phyloP scores from a whole-genome alignment of 2,888 invertebrate species.

The Geophilus truncorum region DNA sequence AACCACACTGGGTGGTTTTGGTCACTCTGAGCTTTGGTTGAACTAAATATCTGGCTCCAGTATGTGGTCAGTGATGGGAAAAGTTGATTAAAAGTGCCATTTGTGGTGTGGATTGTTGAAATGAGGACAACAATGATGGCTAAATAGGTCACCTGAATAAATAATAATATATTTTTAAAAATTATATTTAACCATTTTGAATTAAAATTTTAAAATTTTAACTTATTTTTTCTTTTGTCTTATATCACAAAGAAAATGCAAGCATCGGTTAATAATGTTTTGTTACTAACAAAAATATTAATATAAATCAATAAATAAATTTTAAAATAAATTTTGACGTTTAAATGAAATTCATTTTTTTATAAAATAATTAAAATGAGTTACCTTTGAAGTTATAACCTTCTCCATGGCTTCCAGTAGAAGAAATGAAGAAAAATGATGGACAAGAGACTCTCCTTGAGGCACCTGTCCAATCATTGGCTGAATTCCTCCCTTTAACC shows the following conservation, averaged over 20 bases:
- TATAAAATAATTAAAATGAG: not conserved
- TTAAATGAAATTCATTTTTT: not conserved
- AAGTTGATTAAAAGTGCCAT: not conserved
- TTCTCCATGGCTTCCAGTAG: not conserved
- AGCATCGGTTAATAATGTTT: no score
- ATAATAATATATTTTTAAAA: not conserved
- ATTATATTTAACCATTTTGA: no score
- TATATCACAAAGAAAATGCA: no score
- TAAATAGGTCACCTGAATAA: not conserved
- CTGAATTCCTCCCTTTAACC: not conserved
- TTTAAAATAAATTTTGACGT: not conserved
- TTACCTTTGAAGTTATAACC: not conserved
- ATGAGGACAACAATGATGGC: not conserved
- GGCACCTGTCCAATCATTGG: not conserved
- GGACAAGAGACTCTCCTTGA: not conserved
- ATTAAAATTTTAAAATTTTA: no score
- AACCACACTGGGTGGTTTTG: not conserved
- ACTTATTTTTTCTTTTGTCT: no score
- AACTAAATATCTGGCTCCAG: not conserved
- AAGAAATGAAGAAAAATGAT: not conserved
- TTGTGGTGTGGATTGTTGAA: not conserved
- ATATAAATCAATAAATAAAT: no score
- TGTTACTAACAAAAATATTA: no score
- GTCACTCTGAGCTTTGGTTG: not conserved
- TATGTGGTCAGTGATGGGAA: not conserved